A percentile compares a stretch with the other conserved stretches of the same genome.
Evolutionary conservation across 2,888 invertebrate species (phyloP).

Genomic region (Chloroclystis v-ata): DNA sequence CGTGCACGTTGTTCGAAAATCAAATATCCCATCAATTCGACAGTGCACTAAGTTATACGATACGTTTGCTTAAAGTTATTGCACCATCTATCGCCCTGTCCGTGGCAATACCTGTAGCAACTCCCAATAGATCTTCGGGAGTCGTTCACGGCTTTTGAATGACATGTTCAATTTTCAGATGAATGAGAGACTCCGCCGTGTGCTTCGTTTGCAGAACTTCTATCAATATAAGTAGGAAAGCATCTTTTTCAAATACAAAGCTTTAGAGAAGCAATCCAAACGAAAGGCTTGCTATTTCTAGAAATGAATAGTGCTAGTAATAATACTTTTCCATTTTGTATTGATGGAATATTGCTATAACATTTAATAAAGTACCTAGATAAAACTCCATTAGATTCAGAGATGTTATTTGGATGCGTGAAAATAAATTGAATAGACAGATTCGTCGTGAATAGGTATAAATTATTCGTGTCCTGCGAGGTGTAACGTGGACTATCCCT

Average conservation of each 20-base stretch:
- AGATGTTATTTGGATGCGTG: neutral
- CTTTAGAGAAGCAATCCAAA: conserved; percentile 11
- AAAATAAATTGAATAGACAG: neutral
- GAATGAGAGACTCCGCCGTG: conserved; percentile 34
- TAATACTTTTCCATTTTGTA: neutral
- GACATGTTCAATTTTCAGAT: conserved; percentile 44
- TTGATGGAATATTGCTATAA: conserved; percentile 1
- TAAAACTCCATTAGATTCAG: neutral
- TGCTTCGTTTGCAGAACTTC: conserved; percentile 36
- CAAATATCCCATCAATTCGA: conserved; percentile 5
- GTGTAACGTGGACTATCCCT: conserved; percentile 53
- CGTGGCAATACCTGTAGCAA: conserved; percentile 23
- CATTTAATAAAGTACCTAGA: neutral
- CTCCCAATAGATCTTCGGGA: conserved; percentile 23
- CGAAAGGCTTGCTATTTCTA: conserved; percentile 15
- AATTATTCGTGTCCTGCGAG: conserved; percentile 55
- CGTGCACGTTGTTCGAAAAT: conserved; percentile 1
- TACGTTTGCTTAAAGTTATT: conserved; percentile 18
- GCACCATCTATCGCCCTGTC: conserved; percentile 18
- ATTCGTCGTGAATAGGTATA: conserved; percentile 32
- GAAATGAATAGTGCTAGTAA: conserved; percentile 18
- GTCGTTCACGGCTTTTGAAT: conserved; percentile 37
- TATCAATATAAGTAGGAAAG: conserved; percentile 27
- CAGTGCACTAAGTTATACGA: conserved; percentile 11
- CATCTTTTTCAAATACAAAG: conserved; percentile 30